Evolutionary conservation across 2,888 invertebrate genomes (phyloP).

Genomic region (Terebella lapidaria): DNA sequence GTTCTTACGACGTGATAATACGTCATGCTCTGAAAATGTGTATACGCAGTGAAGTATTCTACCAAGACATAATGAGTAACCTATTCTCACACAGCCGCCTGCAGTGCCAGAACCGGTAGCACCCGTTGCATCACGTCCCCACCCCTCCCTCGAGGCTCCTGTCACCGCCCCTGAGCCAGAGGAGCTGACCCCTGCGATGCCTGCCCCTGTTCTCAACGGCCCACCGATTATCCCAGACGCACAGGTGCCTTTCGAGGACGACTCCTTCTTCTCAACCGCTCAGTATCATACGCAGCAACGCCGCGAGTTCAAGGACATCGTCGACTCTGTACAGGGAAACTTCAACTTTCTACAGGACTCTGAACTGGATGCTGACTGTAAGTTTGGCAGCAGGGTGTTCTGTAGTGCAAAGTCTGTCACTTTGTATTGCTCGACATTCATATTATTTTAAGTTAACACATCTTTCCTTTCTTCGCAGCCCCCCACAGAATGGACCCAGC

Average conservation of each 20-base stretch:
- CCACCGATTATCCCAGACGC: background rate
- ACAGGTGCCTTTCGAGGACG: slow-evolving; percentile 1
- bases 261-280: slow-evolving; percentile 21
- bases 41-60: no score
- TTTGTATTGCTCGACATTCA: no score
- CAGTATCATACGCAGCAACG: background rate
- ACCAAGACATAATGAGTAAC: no score
- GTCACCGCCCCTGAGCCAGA: background rate
- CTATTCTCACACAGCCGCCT: no score
- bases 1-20: no score
- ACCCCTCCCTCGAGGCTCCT: background rate
- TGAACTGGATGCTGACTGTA: slow-evolving; percentile 53
- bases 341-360: slow-evolving; percentile 74
- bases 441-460: no score
- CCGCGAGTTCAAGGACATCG: slow-evolving; percentile 37
- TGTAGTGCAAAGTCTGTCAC: no score
- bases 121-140: background rate
- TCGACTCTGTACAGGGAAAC: slow-evolving; percentile 47
- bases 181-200: background rate
- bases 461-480: no score
- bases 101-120: no score
- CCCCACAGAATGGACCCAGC: slow-evolving; percentile 44
- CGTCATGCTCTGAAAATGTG: no score
- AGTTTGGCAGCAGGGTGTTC: background rate
- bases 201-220: background rate